Evolutionary conservation across 2,888 invertebrate genomes (phyloP).

Genomic region (Drosophila neutralis): DNA sequence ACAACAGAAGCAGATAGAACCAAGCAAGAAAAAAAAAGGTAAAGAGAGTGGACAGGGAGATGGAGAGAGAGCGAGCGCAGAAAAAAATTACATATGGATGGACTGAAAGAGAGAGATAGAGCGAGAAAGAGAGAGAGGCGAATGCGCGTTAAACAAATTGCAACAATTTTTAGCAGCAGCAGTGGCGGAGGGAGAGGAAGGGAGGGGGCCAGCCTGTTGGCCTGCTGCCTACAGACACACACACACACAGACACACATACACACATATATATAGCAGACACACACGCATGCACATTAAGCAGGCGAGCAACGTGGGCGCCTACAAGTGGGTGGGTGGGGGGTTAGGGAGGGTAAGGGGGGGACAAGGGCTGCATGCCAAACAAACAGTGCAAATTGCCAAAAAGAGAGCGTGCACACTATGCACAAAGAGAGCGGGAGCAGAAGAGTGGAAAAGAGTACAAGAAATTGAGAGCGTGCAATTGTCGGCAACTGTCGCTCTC

Average conservation of each 20-base stretch:
- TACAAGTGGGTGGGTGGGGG: conserved; percentile 68
- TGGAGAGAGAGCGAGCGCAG: conserved; percentile 1
- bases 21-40: conserved; percentile 23
- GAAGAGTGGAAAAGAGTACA: conserved; percentile 28
- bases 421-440: conserved; percentile 15
- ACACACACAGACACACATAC: conserved; percentile 15
- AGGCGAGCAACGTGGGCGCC: conserved; percentile 72
- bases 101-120: conserved; percentile 2
- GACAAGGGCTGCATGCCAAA: conserved; percentile 53
- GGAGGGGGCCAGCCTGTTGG: conserved; percentile 63
- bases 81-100: conserved; percentile 21
- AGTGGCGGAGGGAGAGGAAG: neutral
- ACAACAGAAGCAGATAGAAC: conserved; percentile 43
- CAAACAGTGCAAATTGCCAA: conserved; percentile 71
- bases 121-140: conserved; percentile 36
- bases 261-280: neutral
- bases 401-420: conserved; percentile 11
- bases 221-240: conserved; percentile 54
- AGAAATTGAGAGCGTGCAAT: conserved; percentile 21
- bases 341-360: conserved; percentile 35
- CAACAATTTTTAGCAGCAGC: conserved; percentile 57
- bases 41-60: conserved; percentile 13
- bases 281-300: conserved; percentile 12
- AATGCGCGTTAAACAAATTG: conserved; percentile 76
- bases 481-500: conserved; percentile 34